Evolutionary conservation across 2,113 vertebrate species (phyloP).

Genomic region (Eublepharis macularius): DNA sequence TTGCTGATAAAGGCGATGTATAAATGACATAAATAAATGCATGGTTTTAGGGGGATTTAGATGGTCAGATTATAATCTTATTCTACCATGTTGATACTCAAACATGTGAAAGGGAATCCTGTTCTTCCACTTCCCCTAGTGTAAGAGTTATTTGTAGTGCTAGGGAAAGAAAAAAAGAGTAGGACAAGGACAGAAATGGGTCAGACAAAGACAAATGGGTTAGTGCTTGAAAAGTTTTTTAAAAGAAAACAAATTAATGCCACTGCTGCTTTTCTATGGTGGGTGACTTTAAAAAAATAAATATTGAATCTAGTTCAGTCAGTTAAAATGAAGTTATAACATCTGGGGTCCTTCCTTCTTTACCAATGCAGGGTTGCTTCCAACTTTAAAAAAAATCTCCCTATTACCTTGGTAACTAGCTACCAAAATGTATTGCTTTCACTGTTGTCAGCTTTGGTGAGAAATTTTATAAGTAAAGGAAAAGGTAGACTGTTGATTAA

Average conservation of each 20-base stretch:
- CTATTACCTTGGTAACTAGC: conserved; percentile 50
- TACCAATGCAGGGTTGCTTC: not conserved
- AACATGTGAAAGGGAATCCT: too few species aligned
- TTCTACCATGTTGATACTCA: too few species aligned
- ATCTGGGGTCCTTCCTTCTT: conserved; percentile 14
- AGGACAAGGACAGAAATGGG: too few species aligned
- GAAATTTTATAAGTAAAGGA: not conserved
- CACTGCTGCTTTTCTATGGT: not conserved
- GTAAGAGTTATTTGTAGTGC: too few species aligned
- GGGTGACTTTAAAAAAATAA: not conserved
- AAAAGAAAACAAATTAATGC: not conserved
- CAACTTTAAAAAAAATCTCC: not conserved
- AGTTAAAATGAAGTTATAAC: not conserved
- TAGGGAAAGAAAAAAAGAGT: too few species aligned
- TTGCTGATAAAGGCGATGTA: too few species aligned
- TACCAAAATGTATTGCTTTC: conserved; percentile 6
- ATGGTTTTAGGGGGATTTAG: too few species aligned
- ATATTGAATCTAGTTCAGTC: not conserved
- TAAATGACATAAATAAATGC: too few species aligned
- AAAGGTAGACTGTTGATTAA: not conserved
- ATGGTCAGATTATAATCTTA: too few species aligned
- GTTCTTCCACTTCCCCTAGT: too few species aligned
- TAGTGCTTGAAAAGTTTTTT: not conserved
- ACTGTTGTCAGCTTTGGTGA: not conserved
- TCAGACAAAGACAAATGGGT: too few species aligned